A percentile compares a stretch with the other conserved stretches of the same genome.
phyloP scores from a whole-genome alignment of 2,888 invertebrate species.

The Ichneumon xanthorius region DNA sequence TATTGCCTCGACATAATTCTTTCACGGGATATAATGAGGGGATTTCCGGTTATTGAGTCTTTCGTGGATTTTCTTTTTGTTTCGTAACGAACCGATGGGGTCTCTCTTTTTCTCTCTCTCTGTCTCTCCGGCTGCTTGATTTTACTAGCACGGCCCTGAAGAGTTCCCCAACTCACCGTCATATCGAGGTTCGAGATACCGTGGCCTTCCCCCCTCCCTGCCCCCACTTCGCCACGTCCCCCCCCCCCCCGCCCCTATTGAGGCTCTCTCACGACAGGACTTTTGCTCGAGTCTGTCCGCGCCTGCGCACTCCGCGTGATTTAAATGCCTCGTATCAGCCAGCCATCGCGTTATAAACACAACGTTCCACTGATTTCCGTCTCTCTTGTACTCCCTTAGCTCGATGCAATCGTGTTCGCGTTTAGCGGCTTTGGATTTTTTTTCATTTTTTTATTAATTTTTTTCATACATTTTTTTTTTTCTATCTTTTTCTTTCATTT shows the following conservation, averaged over 20 bases:
- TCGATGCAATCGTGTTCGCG: slow-evolving; percentile 28
- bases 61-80: not conserved
- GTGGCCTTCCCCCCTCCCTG: slow-evolving; percentile 23
- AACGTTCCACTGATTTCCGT: slow-evolving; percentile 50
- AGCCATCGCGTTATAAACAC: slow-evolving; percentile 67
- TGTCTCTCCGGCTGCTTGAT: not conserved
- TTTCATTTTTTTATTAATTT: slow-evolving; percentile 23
- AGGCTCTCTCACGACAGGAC: slow-evolving; percentile 41
- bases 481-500: slow-evolving; percentile 9
- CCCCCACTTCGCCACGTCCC: not conserved
- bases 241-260: not conserved
- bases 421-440: slow-evolving; percentile 26
- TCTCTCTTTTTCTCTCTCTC: not conserved
- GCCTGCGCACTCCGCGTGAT: slow-evolving; percentile 65
- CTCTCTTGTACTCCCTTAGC: slow-evolving; percentile 36
- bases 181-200: slow-evolving; percentile 54
- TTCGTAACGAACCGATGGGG: slow-evolving; percentile 25
- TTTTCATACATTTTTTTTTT: not conserved
- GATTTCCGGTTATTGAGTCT: slow-evolving; percentile 3
- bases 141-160: slow-evolving; percentile 56
- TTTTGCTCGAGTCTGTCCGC: slow-evolving; percentile 54
- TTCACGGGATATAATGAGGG: not conserved
- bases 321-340: slow-evolving; percentile 72
- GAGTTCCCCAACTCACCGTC: slow-evolving; percentile 48
- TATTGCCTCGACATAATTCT: not conserved